These are phyloP conservation scores for Philaethria dido DNA, from an alignment of 2,888 invertebrate species.

Conservation along the genomic window DNA sequence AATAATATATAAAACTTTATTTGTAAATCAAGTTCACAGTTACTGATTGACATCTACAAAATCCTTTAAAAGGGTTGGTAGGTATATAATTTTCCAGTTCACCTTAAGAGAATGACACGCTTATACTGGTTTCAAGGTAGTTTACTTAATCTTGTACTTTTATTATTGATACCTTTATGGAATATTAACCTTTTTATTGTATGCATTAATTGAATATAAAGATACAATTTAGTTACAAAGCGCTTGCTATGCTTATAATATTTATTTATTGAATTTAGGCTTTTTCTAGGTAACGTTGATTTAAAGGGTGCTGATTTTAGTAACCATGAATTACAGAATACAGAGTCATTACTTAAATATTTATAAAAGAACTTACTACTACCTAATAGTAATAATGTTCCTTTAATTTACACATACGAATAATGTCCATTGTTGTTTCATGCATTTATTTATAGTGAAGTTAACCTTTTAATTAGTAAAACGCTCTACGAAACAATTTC, in stretches of 20 bases:
- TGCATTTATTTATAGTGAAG: slow-evolving; percentile 22
- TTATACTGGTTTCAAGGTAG: slow-evolving; percentile 11
- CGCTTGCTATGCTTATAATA: too few species aligned
- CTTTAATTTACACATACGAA: slow-evolving; percentile 17
- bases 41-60: slow-evolving; percentile 11
- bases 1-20: neutral
- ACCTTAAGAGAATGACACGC: slow-evolving; percentile 12
- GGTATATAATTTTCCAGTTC: neutral
- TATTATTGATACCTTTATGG: slow-evolving; percentile 7
- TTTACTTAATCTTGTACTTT: slow-evolving; percentile 16
- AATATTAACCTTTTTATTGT: slow-evolving; percentile 13
- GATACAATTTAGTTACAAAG: neutral
- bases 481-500: slow-evolving; percentile 20
- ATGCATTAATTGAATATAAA: neutral
- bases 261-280: too few species aligned
- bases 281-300: too few species aligned
- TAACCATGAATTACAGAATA: too few species aligned
- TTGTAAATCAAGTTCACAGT: neutral
- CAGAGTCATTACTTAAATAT: neutral
- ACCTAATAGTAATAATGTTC: slow-evolving; percentile 11
- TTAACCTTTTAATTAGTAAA: slow-evolving; percentile 20
- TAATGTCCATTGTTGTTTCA: slow-evolving; percentile 16
- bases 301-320: too few species aligned
- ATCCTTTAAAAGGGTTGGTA: slow-evolving; percentile 12
- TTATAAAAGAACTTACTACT: slow-evolving; percentile 3